Percentiles rank a stretch among this genome's conserved stretches.
phyloP scores from a whole-genome alignment of 2,888 invertebrate species.

The Drosophila ustulata region DNA sequence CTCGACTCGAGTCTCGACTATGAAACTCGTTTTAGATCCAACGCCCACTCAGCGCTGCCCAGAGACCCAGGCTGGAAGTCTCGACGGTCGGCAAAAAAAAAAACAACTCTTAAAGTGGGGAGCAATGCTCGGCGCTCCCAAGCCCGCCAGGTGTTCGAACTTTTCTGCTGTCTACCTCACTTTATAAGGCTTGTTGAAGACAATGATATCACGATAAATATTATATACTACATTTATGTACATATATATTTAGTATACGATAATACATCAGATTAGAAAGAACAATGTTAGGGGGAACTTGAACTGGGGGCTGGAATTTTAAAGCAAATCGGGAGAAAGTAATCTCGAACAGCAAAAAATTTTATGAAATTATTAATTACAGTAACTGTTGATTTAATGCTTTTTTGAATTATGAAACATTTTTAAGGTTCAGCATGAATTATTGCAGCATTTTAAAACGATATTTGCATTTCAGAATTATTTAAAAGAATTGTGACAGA shows the following conservation, averaged over 20 bases:
- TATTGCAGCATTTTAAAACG: too few relatives aligned
- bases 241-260: background rate
- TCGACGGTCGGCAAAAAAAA: background rate
- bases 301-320: background rate
- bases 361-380: too few relatives aligned
- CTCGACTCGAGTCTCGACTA: slow-evolving; percentile 25
- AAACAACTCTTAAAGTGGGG: slow-evolving; percentile 27
- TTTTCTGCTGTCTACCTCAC: slow-evolving; percentile 44
- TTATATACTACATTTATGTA: background rate
- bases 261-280: background rate
- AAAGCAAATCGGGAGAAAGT: too few relatives aligned
- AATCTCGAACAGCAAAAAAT: too few relatives aligned
- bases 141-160: slow-evolving; percentile 69
- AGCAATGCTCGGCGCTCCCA: slow-evolving; percentile 70
- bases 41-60: slow-evolving; percentile 37
- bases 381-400: too few relatives aligned
- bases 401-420: too few relatives aligned
- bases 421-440: too few relatives aligned
- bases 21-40: slow-evolving; percentile 66
- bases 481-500: too few relatives aligned
- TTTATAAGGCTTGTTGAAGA: slow-evolving; percentile 4
- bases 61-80: slow-evolving; percentile 26
- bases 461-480: too few relatives aligned
- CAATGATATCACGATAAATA: slow-evolving; percentile 10
- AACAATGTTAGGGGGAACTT: background rate